Conservation (phyloP, 2,797 vertebrate species). For the Cercopithecus mitis region DNA sequence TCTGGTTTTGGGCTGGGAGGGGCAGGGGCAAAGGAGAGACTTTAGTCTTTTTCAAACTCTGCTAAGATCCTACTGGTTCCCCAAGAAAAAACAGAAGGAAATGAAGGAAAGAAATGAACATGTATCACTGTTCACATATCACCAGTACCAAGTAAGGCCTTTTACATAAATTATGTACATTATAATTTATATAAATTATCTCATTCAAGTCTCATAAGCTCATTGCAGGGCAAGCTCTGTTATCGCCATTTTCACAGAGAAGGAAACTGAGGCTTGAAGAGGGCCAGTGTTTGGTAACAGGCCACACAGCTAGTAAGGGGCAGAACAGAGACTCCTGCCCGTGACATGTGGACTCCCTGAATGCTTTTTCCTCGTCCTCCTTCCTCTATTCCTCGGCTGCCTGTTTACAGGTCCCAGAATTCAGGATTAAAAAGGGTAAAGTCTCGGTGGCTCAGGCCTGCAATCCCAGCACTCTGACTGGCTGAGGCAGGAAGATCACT, state of each 20-base stretch:
- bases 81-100: not conserved
- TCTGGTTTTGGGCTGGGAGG: not conserved
- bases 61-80: not conserved
- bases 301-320: not conserved
- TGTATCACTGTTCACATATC: too few species aligned
- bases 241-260: not conserved
- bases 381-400: not conserved
- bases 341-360: not conserved
- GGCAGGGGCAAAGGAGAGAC: not conserved
- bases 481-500: too few species aligned
- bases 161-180: not conserved
- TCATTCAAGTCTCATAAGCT: not conserved
- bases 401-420: not conserved
- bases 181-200: too few species aligned
- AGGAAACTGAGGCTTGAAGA: not conserved
- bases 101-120: not conserved
- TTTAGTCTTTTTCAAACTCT: not conserved
- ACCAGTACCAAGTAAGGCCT: not conserved
- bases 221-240: not conserved
- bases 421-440: not conserved
- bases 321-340: not conserved
- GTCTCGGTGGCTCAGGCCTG: too few species aligned
- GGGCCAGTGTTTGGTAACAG: not conserved
- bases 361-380: not conserved
- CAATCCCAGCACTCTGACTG: too few species aligned